Evolutionary conservation across 1,140 invertebrate genomes (phyloP), one percentile per base, ranked within the genome.

Genomic region (Drosophila kepulauana): DNA sequence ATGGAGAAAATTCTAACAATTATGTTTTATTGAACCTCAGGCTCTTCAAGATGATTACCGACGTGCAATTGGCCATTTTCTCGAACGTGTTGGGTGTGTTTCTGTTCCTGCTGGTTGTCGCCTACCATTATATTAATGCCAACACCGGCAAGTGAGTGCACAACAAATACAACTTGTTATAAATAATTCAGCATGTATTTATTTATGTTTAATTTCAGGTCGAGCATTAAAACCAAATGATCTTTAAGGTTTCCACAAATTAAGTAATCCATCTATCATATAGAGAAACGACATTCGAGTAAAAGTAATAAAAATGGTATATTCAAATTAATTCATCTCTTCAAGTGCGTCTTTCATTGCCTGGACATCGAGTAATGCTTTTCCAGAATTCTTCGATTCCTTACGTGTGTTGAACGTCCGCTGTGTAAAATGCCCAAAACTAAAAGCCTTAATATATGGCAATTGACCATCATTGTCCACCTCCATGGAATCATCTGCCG

Each of bases 121-220:
- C 99, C 0, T 99, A 99, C 88, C 99, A 99, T 89, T 99, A 99
- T 92, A 98, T 99, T n/a, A 96, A 97, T 84, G 97, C 97, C 1
- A 99, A 98, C 92, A 84, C 88, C 16, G 81, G 78, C 52, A 91
- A 84, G 91, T 92, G 62, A 77, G 86, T 91, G 25, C 25, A 45
- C 13, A 35, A 11, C 13, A 5, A 41, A 7, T 3, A 2, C 15
- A 30, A 11, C 7, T 13, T 5, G 15, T 33, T 13, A 25, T 74
- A 11, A 80, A 69, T 8, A 51, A 54, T 51, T 69, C 15, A 69
- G 38, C 62, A 25, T 61, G 33, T 73, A 11, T 25, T 71, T 38
- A 38, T 10, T 59, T 78, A 51, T 52, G 57, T 25, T 78, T 20
- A 41, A 69, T 91, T 88, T 56, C 74, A 91, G 90, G 56, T 66